Conservation (phyloP, 2,888 invertebrate genomes). For the Apamea monoglypha region DNA sequence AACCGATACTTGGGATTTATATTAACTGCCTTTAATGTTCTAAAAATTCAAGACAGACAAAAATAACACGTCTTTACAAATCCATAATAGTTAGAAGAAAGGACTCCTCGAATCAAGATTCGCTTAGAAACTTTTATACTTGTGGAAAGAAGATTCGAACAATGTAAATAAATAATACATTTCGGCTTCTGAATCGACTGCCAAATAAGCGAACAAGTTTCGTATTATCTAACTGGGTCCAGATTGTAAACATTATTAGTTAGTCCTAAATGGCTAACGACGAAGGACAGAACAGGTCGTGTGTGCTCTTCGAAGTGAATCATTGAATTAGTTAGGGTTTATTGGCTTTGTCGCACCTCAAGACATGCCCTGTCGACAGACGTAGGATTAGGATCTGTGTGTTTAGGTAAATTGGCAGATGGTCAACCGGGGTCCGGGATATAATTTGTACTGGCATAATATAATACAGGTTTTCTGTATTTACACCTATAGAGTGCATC, state of each 20-base stretch:
- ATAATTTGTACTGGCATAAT: background rate
- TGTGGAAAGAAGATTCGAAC: background rate
- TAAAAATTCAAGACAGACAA: background rate
- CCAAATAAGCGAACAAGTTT: conserved; percentile 28
- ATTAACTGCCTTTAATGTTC: background rate
- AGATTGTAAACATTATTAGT: conserved; percentile 53
- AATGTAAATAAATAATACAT: conserved; percentile 19
- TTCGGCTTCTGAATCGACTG: conserved; percentile 15
- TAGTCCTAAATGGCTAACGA: conserved; percentile 59
- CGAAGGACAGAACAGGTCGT: conserved; percentile 49
- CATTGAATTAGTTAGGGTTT: conserved; percentile 35
- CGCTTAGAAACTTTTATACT: conserved; percentile 14
- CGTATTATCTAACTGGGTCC: conserved; percentile 47
- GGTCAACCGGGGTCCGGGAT: background rate
- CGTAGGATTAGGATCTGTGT: conserved; percentile 7
- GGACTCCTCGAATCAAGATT: background rate
- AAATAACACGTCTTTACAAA: background rate
- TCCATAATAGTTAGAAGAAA: background rate
- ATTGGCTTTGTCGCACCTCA: conserved; percentile 29
- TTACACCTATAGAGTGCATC: too few relatives aligned
- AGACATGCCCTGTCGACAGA: background rate
- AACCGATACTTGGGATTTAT: background rate
- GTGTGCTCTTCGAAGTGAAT: conserved; percentile 39
- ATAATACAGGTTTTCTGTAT: background rate
- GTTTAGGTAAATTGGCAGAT: conserved; percentile 1